Percentiles rank a stretch among this genome's conserved stretches.
Conservation (phyloP, 2,113 vertebrate genomes). For the Synodontis membranacea region DNA sequence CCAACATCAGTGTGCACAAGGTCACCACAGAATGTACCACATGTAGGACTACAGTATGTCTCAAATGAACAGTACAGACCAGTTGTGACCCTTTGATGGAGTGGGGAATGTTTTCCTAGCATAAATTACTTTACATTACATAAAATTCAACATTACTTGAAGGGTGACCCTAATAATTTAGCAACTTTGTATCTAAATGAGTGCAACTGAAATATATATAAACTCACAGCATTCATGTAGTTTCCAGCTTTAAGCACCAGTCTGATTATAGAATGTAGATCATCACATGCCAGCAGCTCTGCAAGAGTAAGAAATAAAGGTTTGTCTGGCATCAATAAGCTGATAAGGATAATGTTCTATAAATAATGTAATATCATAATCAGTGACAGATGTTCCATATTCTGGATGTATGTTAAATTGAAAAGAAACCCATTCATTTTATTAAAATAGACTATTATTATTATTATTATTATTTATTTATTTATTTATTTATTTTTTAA, state of each 20-base stretch:
- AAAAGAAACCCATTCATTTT: too few species aligned
- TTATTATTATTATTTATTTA: too few species aligned
- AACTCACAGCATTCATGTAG: constrained; percentile 80
- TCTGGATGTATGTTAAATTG: background rate
- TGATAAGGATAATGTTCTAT: background rate
- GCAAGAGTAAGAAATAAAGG: constrained; percentile 9
- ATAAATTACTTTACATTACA: background rate
- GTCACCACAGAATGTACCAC: background rate
- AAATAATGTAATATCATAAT: background rate
- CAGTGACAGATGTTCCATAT: background rate
- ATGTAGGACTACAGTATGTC: too few species aligned
- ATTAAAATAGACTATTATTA: too few species aligned
- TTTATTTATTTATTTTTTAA: too few species aligned
- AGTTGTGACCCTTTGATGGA: background rate
- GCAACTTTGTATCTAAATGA: too few species aligned
- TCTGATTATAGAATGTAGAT: constrained; percentile 78
- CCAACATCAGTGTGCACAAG: background rate
- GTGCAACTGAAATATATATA: background rate
- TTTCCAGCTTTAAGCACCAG: constrained; percentile 81
- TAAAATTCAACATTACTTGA: background rate
- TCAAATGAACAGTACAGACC: too few species aligned
- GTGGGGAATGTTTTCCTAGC: background rate
- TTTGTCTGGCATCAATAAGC: background rate
- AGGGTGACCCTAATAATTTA: background rate
- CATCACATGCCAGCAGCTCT: constrained; percentile 79